Conservation (phyloP, 2,888 invertebrate species). For the Hemaris fuciformis region DNA sequence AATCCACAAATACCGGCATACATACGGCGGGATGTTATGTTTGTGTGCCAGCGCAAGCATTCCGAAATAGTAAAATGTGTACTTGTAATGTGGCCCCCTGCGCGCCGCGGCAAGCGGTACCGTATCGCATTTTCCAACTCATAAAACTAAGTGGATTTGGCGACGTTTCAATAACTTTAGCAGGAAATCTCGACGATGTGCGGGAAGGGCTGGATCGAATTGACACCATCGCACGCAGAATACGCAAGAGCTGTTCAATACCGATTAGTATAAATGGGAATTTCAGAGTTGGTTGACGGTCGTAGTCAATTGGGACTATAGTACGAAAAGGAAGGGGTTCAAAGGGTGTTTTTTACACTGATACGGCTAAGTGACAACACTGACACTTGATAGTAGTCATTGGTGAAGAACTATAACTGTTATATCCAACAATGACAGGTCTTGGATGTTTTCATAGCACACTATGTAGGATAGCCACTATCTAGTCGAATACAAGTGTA, state of each 20-base stretch:
- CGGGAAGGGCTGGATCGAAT: constrained; percentile 27
- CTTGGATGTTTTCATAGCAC: too few relatives aligned
- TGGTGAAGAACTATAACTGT: too few relatives aligned
- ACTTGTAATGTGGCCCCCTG: constrained; percentile 19
- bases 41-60: neutral
- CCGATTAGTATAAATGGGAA: neutral
- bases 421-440: too few relatives aligned
- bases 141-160: constrained; percentile 76
- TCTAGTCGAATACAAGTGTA: too few relatives aligned
- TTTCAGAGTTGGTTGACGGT: neutral
- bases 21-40: neutral
- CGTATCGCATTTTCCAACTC: constrained; percentile 71
- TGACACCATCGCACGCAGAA: neutral
- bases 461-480: too few relatives aligned
- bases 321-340: neutral
- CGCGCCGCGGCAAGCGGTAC: constrained; percentile 24
- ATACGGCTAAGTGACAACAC: too few relatives aligned
- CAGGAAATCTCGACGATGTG: constrained; percentile 36
- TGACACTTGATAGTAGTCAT: too few relatives aligned
- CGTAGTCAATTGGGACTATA: too few relatives aligned
- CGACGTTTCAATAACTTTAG: constrained; percentile 71
- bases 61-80: neutral
- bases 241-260: neutral
- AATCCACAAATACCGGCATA: neutral
- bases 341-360: too few relatives aligned